Percentiles rank a stretch among this genome's conserved stretches.
phyloP scores from a whole-genome alignment of 2,113 vertebrate species.

The Tetrax tetrax region DNA sequence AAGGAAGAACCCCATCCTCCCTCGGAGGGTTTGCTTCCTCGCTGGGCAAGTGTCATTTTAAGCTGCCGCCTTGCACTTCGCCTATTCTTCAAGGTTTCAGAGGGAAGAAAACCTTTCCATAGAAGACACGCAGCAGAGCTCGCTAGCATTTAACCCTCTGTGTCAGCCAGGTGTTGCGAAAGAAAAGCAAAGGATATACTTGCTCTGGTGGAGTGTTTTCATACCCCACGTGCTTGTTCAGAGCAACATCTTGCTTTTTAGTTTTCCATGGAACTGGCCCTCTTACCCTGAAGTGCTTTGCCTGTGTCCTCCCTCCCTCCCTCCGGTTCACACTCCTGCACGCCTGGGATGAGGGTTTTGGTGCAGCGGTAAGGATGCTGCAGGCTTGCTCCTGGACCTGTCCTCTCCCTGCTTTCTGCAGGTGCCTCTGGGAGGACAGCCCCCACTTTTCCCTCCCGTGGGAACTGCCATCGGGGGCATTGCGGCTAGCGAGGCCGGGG shows the following conservation, averaged over 20 bases:
- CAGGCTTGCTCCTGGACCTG: neutral
- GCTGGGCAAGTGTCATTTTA: neutral
- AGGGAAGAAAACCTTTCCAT: neutral
- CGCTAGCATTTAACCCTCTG: neutral
- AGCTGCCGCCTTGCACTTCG: neutral
- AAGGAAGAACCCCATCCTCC: neutral
- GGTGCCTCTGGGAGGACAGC: neutral
- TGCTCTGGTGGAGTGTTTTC: slow-evolving; percentile 1
- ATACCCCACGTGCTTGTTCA: neutral
- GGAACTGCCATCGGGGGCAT: accelerated
- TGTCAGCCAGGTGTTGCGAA: neutral
- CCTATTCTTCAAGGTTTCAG: neutral
- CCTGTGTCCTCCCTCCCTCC: neutral
- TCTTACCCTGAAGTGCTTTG: neutral
- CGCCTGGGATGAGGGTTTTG: neutral
- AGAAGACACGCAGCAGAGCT: neutral
- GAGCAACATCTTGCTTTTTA: neutral
- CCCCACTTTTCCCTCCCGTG: accelerated
- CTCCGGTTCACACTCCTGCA: neutral
- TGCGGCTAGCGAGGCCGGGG: neutral
- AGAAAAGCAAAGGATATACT: neutral
- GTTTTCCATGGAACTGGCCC: neutral
- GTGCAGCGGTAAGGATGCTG: neutral
- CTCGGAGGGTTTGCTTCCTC: neutral
- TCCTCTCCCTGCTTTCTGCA: neutral